Conservation (phyloP, 2,113 vertebrate species). For the Elachura formosa region DNA sequence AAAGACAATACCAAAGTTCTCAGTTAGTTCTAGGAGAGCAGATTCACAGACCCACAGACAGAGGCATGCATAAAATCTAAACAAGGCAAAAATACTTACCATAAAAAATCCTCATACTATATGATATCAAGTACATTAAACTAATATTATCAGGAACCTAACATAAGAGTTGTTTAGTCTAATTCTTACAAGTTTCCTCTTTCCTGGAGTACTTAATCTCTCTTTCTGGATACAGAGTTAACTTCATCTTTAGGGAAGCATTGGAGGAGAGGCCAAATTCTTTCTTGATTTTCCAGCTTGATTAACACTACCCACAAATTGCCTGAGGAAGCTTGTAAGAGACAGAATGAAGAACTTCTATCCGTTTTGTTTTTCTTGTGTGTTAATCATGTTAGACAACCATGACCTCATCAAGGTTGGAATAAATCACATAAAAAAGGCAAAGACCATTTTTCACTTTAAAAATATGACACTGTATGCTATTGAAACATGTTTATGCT, state of each 20-base stretch:
- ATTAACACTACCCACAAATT: neutral
- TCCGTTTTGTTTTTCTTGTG: neutral
- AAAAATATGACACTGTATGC: neutral
- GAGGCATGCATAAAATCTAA: neutral
- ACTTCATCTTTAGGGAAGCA: neutral
- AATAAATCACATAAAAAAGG: neutral
- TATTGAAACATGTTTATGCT: neutral
- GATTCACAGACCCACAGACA: neutral
- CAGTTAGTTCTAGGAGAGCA: neutral
- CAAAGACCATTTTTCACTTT: neutral
- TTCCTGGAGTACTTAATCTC: neutral
- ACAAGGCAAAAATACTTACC: neutral
- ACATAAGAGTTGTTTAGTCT: neutral
- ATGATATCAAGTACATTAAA: neutral
- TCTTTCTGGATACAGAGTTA: neutral
- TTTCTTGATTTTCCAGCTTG: neutral
- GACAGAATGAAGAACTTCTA: neutral
- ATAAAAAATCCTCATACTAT: accelerated
- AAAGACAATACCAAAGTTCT: neutral
- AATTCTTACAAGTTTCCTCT: neutral
- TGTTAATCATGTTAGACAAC: neutral
- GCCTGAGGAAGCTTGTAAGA: neutral
- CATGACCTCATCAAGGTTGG: neutral
- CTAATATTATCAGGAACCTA: neutral
- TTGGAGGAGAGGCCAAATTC: neutral